A percentile compares a stretch with the other conserved stretches of the same genome.
Conservation (phyloP, 2,888 invertebrate genomes). For the Drosophila kanekoi region DNA sequence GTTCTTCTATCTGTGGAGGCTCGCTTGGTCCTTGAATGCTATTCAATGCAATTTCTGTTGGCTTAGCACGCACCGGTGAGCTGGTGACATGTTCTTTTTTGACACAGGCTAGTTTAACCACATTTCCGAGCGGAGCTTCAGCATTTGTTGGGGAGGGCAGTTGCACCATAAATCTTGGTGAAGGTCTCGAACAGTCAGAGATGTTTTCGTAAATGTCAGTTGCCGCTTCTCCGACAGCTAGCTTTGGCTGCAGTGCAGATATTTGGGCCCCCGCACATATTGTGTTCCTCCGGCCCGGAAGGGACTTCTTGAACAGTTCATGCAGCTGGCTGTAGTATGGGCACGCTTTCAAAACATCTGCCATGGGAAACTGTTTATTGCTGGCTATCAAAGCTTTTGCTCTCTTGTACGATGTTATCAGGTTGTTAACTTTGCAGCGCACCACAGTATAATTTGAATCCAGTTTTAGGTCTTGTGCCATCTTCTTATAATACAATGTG, state of each 20-base stretch:
- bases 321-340: conserved; percentile 13
- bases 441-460: rapidly evolving
- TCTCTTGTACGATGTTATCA: neutral
- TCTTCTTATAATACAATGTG: conserved; percentile 3
- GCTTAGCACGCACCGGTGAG: neutral
- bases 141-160: neutral
- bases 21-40: neutral
- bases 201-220: neutral
- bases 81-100: neutral
- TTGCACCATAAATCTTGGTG: neutral
- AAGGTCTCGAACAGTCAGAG: neutral
- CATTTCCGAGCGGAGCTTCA: too few species aligned
- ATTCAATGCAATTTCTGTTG: neutral
- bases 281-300: neutral
- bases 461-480: neutral
- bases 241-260: too few species aligned
- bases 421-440: conserved; percentile 15
- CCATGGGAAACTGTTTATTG: neutral
- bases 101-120: neutral
- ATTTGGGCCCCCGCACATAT: neutral
- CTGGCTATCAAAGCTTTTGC: neutral
- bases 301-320: neutral
- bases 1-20: neutral
- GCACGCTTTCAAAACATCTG: neutral
- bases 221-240: neutral